A percentile compares a stretch with the other conserved stretches of the same genome.
Evolutionary conservation across 2,888 invertebrate species (phyloP).

Genomic region (Heliconius aoede): DNA sequence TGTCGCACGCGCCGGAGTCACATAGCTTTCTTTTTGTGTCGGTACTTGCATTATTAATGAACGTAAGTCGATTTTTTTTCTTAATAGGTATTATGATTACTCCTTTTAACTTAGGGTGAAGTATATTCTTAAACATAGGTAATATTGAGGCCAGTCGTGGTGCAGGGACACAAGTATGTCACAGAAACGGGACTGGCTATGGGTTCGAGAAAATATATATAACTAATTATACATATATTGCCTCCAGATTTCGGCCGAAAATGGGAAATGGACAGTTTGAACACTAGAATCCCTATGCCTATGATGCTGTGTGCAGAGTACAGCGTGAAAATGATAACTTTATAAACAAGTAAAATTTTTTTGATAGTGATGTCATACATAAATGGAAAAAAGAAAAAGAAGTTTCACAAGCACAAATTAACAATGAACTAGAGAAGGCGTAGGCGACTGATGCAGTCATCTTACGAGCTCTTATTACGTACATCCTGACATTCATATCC

Average conservation of each 20-base stretch:
- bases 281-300: too few relatives aligned
- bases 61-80: constrained; percentile 49
- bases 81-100: constrained; percentile 42
- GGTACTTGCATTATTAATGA: constrained; percentile 56
- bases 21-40: constrained; percentile 59
- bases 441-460: constrained; percentile 52
- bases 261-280: too few relatives aligned
- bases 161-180: too few relatives aligned
- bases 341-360: too few relatives aligned
- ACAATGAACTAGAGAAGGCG: constrained; percentile 44
- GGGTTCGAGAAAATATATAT: too few relatives aligned
- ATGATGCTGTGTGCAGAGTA: too few relatives aligned
- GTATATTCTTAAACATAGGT: not conserved
- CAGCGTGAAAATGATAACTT: too few relatives aligned
- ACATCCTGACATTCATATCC: constrained; percentile 69
- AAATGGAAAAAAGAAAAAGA: not conserved
- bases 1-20: constrained; percentile 59
- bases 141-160: not conserved
- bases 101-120: constrained; percentile 34
- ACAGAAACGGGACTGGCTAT: too few relatives aligned
- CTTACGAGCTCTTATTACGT: constrained; percentile 63
- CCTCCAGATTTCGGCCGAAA: too few relatives aligned
- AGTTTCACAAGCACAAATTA: constrained; percentile 30
- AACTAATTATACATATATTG: too few relatives aligned
- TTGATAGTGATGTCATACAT: not conserved